Evolutionary conservation across 2,113 vertebrate genomes (phyloP).

Genomic region (Ochotona princeps): DNA sequence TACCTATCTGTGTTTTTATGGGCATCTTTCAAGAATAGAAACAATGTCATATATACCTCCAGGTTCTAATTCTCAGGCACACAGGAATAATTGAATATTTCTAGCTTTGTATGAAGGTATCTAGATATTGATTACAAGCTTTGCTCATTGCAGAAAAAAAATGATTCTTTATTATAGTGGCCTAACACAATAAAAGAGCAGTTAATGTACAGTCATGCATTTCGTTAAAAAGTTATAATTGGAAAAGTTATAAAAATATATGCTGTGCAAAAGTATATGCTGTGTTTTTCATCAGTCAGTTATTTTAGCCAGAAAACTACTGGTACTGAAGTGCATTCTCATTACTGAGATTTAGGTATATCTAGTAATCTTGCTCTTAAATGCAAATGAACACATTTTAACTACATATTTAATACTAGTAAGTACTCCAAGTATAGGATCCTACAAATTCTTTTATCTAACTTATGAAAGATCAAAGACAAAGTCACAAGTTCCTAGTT

Average conservation of each 20-base stretch:
- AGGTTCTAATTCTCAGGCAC: conserved; percentile 62
- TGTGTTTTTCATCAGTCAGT: neutral
- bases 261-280: neutral
- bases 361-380: neutral
- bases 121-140: conserved; percentile 69
- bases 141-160: conserved; percentile 37
- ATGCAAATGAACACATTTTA: conserved; percentile 6
- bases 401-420: neutral
- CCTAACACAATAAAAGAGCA: conserved; percentile 45
- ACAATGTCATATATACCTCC: conserved; percentile 29
- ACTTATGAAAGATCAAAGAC: neutral
- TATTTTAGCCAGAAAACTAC: conserved; percentile 49
- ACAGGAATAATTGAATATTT: conserved; percentile 58
- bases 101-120: conserved; percentile 55
- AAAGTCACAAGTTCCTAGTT: neutral
- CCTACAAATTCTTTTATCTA: neutral
- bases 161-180: conserved; percentile 26
- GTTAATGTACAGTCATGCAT: conserved; percentile 54
- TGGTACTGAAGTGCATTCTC: neutral
- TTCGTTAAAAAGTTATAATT: conserved; percentile 16
- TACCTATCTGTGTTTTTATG: conserved; percentile 67
- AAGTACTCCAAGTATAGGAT: neutral
- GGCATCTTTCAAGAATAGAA: conserved; percentile 58
- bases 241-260: too few species aligned
- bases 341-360: conserved; percentile 15